Conservation (phyloP, 1,140 invertebrate genomes). For the Bombus breviceps region DNA sequence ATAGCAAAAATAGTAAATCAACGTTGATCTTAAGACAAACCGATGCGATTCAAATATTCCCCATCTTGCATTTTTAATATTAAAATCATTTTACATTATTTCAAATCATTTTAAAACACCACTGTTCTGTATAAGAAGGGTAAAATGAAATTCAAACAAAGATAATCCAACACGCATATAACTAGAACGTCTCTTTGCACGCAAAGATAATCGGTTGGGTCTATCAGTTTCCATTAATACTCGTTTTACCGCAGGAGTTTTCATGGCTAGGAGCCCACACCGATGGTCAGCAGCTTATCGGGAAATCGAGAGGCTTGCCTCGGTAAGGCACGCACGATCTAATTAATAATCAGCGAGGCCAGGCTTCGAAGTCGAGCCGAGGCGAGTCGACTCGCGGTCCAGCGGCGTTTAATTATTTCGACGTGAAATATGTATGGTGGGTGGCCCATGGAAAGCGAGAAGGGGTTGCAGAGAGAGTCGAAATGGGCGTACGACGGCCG, state of each 20-base stretch:
- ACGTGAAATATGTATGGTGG: conserved; percentile 77
- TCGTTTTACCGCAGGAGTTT: background rate
- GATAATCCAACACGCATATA: background rate
- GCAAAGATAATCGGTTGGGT: background rate
- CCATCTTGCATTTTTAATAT: too few relatives aligned
- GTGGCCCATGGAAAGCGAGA: conserved; percentile 51
- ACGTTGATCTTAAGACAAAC: too few relatives aligned
- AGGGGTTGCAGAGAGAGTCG: conserved; percentile 46
- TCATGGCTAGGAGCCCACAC: background rate
- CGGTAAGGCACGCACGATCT: conserved; percentile 59
- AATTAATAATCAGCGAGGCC: conserved; percentile 71
- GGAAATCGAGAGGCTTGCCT: conserved; percentile 56
- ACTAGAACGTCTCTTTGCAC: background rate
- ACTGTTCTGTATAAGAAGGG: too few relatives aligned
- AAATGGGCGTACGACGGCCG: conserved; percentile 65
- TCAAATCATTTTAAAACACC: too few relatives aligned
- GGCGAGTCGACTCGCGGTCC: conserved; percentile 70
- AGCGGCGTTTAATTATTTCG: conserved; percentile 79
- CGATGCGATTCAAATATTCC: too few relatives aligned
- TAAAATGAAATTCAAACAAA: background rate
- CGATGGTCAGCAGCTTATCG: conserved; percentile 61
- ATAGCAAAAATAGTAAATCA: too few relatives aligned
- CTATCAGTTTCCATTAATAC: conserved; percentile 35
- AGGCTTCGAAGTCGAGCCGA: conserved; percentile 56
- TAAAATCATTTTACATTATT: too few relatives aligned